phyloP scores from a whole-genome alignment of 2,797 vertebrate species.

The Octomys mimax region DNA sequence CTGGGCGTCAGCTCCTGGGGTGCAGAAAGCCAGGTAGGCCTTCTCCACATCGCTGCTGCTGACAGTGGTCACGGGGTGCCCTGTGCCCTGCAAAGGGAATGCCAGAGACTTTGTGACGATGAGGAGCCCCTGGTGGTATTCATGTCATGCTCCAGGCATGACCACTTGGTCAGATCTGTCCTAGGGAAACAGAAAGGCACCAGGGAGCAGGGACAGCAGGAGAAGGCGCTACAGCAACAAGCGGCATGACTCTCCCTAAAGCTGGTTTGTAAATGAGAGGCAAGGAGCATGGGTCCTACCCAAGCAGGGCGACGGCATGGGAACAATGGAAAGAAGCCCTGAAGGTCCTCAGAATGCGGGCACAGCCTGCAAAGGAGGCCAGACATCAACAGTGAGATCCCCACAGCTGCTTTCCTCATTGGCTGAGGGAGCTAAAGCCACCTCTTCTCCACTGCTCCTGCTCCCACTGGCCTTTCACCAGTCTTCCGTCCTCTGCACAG shows the following conservation, averaged over 20 bases:
- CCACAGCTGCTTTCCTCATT: not conserved
- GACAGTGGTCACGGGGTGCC: slow-evolving; percentile 87
- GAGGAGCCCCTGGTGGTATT: not conserved
- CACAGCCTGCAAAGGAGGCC: not conserved
- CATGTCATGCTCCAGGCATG: not conserved
- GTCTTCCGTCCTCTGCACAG: not conserved
- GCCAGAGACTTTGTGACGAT: slow-evolving; percentile 20
- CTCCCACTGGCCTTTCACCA: not conserved
- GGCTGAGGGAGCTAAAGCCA: not conserved
- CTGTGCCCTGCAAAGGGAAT: slow-evolving; percentile 85
- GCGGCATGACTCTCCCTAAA: not conserved
- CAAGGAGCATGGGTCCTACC: not conserved
- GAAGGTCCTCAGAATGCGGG: not conserved
- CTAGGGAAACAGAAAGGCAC: not conserved
- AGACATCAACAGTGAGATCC: not conserved
- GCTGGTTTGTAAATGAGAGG: not conserved
- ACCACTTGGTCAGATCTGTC: not conserved
- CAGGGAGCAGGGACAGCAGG: not conserved
- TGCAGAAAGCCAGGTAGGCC: slow-evolving; percentile 88
- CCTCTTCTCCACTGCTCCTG: not conserved
- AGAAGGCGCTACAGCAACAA: not conserved
- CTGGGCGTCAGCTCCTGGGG: slow-evolving; percentile 70
- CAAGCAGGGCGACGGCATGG: not conserved
- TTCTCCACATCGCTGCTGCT: slow-evolving; percentile 93
- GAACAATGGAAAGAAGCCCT: not conserved